These are phyloP conservation scores for Gobionotothen gibberifrons DNA, from an alignment of 2,797 vertebrate species.

Conservation along the genomic window DNA sequence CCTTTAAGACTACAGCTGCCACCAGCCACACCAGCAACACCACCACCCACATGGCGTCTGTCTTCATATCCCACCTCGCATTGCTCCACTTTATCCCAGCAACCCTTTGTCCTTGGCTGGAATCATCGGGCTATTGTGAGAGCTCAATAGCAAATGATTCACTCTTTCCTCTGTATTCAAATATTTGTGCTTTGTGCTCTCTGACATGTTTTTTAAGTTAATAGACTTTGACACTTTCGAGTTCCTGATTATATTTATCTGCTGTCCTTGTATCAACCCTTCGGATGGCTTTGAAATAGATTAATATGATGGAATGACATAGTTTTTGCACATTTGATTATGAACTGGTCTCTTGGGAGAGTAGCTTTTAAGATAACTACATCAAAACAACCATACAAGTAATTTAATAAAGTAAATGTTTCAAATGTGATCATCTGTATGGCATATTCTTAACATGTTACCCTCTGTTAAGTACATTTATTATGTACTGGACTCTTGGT, in stretches of 20 bases:
- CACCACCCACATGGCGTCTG: constrained; percentile 55
- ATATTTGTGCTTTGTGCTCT: neutral
- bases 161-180: constrained; percentile 1
- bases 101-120: constrained; percentile 39
- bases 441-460: neutral
- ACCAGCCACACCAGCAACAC: constrained; percentile 53
- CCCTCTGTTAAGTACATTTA: neutral
- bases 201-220: neutral
- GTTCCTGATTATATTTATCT: neutral
- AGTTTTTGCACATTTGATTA: neutral
- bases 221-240: neutral
- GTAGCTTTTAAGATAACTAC: no score
- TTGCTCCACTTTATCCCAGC: constrained; percentile 36
- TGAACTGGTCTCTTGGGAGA: neutral
- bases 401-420: neutral
- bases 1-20: constrained; percentile 52
- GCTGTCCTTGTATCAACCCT: no score
- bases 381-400: neutral
- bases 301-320: neutral
- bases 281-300: no score
- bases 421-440: neutral
- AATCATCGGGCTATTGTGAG: constrained; percentile 7
- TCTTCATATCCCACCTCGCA: constrained; percentile 53
- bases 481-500: no score
- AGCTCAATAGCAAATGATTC: neutral